A percentile compares a stretch with the other conserved stretches of the same genome.
phyloP scores from a whole-genome alignment of 2,888 invertebrate species.

The Cheilosia vulpina region DNA sequence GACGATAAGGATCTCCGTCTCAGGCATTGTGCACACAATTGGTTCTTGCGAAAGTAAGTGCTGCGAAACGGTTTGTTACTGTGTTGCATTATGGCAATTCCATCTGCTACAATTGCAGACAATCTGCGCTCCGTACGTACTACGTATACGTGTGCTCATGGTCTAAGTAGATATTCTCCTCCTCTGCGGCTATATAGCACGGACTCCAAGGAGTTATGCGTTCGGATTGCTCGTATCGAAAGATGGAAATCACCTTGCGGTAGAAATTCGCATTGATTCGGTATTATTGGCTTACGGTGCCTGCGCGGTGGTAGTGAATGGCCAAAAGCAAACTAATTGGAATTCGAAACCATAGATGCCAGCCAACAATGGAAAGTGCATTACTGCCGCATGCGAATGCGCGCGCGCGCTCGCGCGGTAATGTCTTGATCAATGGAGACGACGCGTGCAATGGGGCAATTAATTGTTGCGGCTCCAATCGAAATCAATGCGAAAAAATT shows the following conservation, averaged over 20 bases:
- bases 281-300: slow-evolving; percentile 46
- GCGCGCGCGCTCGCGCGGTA: slow-evolving; percentile 50
- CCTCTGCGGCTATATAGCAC: slow-evolving; percentile 7
- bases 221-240: slow-evolving; percentile 67
- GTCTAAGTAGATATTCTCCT: slow-evolving; percentile 27
- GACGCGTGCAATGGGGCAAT: slow-evolving; percentile 83
- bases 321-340: slow-evolving; percentile 72
- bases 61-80: slow-evolving; percentile 54
- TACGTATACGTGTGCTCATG: not conserved
- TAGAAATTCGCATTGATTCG: slow-evolving; percentile 53
- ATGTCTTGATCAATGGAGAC: slow-evolving; percentile 78
- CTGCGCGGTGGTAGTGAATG: slow-evolving; percentile 33
- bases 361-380: slow-evolving; percentile 65
- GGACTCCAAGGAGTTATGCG: slow-evolving; percentile 59
- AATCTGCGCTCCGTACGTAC: slow-evolving; percentile 9
- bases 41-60: slow-evolving; percentile 57
- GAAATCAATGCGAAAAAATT: slow-evolving; percentile 58
- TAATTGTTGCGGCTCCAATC: slow-evolving; percentile 80
- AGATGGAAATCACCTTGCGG: slow-evolving; percentile 70
- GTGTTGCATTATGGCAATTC: slow-evolving; percentile 43
- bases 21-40: slow-evolving; percentile 54
- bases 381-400: slow-evolving; percentile 48
- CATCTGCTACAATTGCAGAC: slow-evolving; percentile 52
- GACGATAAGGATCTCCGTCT: slow-evolving; percentile 68
- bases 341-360: slow-evolving; percentile 55